Conservation (phyloP, 2,888 invertebrate species). For the Lepetodrilus schrolli region DNA sequence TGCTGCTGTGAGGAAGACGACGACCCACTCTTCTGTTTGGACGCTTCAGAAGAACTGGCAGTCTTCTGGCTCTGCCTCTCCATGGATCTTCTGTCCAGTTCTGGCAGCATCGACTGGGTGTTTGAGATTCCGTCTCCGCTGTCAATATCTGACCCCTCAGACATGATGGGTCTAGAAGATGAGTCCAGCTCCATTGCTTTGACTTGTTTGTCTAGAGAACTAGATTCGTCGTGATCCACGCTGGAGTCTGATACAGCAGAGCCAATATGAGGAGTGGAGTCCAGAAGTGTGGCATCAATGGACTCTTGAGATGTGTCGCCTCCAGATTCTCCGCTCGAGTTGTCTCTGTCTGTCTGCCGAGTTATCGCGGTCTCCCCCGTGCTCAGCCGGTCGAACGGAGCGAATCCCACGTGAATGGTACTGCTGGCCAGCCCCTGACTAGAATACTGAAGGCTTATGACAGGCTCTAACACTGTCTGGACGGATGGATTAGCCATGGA, state of each 20-base stretch:
- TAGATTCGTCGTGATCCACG: conserved; percentile 2
- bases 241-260: not conserved
- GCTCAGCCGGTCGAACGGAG: conserved; percentile 45
- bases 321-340: not conserved
- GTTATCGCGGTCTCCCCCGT: conserved; percentile 4
- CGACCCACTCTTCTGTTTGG: not conserved
- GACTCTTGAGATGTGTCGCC: conserved; percentile 1
- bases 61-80: not conserved
- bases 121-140: not conserved
- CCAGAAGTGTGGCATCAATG: conserved; percentile 1
- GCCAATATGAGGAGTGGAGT: not conserved
- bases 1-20: too few species aligned
- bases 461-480: conserved; percentile 78
- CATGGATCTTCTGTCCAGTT: not conserved
- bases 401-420: conserved; percentile 74
- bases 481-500: not conserved
- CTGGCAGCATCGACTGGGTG: not conserved
- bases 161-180: not conserved
- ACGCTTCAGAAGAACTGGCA: not conserved
- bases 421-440: conserved; percentile 80
- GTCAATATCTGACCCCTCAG: not conserved
- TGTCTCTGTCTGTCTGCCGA: not conserved
- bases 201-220: conserved; percentile 5
- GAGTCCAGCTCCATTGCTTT: conserved; percentile 7
- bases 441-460: conserved; percentile 80